phyloP scores from a whole-genome alignment of 2,888 invertebrate genomes.

The Athripsodes cinereus region DNA sequence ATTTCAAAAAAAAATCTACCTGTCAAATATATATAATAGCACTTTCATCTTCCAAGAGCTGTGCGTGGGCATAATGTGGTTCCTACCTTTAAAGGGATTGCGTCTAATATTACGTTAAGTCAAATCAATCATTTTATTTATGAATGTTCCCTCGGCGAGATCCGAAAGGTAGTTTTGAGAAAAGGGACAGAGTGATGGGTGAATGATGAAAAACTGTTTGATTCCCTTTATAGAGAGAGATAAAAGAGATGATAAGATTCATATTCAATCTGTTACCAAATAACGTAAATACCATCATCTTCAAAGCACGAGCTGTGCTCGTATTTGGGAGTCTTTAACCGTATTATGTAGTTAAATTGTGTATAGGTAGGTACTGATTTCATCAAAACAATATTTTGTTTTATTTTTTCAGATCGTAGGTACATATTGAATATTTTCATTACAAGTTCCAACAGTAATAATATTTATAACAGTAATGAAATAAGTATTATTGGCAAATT shows the following conservation, averaged over 20 bases:
- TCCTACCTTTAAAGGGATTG: not conserved
- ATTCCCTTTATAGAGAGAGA: not conserved
- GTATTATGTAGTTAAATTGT: too few species aligned
- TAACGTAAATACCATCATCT: too few species aligned
- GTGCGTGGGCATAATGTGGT: not conserved
- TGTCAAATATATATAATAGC: not conserved
- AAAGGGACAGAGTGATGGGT: not conserved
- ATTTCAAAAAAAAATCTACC: not conserved
- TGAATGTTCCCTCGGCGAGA: not conserved
- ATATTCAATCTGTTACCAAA: not conserved
- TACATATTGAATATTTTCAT: too few species aligned
- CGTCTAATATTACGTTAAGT: not conserved
- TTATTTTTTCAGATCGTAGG: too few species aligned
- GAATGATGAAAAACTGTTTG: not conserved
- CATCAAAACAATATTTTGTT: too few species aligned
- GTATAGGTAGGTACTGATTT: too few species aligned
- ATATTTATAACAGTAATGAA: too few species aligned
- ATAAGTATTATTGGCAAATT: too few species aligned
- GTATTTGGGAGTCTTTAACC: too few species aligned
- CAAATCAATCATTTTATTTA: constrained; percentile 1
- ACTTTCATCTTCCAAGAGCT: not conserved
- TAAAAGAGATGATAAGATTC: not conserved
- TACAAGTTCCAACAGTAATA: too few species aligned
- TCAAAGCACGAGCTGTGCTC: too few species aligned
- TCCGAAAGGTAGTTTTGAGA: not conserved